phyloP scores from a whole-genome alignment of 2,888 invertebrate genomes.

The Limnephilus auricula region DNA sequence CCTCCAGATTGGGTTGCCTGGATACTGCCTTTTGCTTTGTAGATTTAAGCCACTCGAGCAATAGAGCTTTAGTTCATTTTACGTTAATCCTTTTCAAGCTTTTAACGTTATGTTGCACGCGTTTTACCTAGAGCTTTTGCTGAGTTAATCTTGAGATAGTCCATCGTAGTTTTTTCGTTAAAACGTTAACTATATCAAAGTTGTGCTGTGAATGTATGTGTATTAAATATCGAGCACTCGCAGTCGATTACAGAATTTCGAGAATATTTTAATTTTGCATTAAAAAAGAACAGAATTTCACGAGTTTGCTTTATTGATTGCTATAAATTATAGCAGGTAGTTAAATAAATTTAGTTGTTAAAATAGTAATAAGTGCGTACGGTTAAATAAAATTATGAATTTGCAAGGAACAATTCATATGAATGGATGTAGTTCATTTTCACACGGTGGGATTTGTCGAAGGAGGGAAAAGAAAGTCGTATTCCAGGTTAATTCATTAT shows the following conservation, averaged over 20 bases:
- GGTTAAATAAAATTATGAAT: background rate
- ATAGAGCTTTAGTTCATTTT: slow-evolving; percentile 1
- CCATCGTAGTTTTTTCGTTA: background rate
- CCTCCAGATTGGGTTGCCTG: slow-evolving; percentile 27
- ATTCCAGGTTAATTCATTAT: slow-evolving; percentile 7
- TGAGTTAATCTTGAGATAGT: background rate
- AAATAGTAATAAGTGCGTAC: background rate
- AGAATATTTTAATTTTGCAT: too few species aligned
- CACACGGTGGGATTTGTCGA: slow-evolving; percentile 14
- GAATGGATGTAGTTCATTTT: slow-evolving; percentile 15
- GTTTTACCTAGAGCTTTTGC: background rate
- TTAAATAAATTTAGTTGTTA: background rate
- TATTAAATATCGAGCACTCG: background rate
- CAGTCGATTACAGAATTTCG: too few species aligned
- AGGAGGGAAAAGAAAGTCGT: slow-evolving; percentile 34
- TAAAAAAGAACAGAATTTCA: background rate
- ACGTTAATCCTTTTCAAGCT: slow-evolving; percentile 2
- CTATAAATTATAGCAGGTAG: background rate
- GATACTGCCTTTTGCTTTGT: slow-evolving; percentile 42
- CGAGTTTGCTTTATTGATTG: background rate
- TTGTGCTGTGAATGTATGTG: background rate
- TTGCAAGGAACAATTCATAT: slow-evolving; percentile 13
- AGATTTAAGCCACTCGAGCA: background rate
- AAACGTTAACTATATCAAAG: background rate
- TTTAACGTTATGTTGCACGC: slow-evolving; percentile 2